These are phyloP conservation scores for Poeciliopsis paucimaculata DNA, from an alignment of 2,797 vertebrate species.

Conservation along the genomic window DNA sequence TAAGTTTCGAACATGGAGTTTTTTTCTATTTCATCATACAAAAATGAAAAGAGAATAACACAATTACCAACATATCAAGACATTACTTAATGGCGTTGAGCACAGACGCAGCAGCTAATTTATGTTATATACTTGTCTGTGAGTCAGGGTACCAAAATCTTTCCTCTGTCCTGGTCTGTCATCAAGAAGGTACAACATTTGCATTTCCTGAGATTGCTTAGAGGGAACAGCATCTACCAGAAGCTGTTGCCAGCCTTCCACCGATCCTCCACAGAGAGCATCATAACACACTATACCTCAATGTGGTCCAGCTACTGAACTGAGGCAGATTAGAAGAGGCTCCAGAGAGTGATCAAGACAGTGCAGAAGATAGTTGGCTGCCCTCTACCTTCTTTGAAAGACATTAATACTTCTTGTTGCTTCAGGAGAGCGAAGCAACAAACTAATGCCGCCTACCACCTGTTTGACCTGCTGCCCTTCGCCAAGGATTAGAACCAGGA, in stretches of 20 bases:
- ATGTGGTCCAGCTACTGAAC: neutral
- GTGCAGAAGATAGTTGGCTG: neutral
- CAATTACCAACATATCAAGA: neutral
- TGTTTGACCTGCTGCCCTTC: constrained; percentile 4
- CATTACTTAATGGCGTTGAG: neutral
- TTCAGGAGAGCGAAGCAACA: neutral
- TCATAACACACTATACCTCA: neutral
- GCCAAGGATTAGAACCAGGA: constrained; percentile 5
- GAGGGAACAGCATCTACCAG: neutral
- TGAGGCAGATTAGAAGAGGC: neutral
- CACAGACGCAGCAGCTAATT: neutral
- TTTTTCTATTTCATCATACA: neutral
- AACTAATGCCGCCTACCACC: neutral
- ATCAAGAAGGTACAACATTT: neutral
- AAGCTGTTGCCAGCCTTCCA: neutral
- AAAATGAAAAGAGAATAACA: neutral
- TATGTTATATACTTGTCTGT: neutral
- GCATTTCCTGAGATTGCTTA: neutral
- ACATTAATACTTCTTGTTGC: neutral
- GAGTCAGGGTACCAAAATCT: neutral
- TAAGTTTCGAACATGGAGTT: neutral
- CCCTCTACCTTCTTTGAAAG: neutral
- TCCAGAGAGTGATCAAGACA: neutral
- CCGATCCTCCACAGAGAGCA: neutral
- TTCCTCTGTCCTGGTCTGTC: neutral